Conservation (phyloP, 2,113 vertebrate species). For the Anarrhichthys ocellatus region DNA sequence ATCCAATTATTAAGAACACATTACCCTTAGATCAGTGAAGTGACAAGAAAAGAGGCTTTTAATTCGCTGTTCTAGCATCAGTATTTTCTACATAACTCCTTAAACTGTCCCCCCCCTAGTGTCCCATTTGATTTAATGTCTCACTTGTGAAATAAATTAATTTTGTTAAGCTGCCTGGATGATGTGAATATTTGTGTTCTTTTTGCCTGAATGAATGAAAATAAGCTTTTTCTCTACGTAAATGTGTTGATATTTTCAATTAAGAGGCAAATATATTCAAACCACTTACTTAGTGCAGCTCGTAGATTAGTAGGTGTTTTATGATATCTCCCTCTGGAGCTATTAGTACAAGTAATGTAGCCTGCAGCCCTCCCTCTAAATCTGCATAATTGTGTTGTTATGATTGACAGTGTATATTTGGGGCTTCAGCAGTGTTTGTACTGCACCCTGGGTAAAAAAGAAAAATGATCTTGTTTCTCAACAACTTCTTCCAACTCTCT, state of each 20-base stretch:
- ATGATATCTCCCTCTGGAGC: conserved; percentile 44
- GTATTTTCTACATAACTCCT: neutral
- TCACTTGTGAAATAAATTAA: conserved; percentile 34
- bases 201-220: conserved; percentile 39
- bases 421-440: conserved; percentile 16
- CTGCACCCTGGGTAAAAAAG: neutral
- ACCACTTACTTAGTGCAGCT: conserved; percentile 44
- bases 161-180: conserved; percentile 5
- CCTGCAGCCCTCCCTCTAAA: conserved; percentile 34
- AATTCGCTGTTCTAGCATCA: neutral
- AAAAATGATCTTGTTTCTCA: neutral
- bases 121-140: conserved; percentile 31
- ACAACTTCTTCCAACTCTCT: conserved; percentile 20
- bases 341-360: conserved; percentile 30
- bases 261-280: conserved; percentile 47
- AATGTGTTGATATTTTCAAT: conserved; percentile 56
- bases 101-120: neutral
- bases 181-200: conserved; percentile 20
- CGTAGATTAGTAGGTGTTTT: conserved; percentile 46
- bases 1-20: neutral
- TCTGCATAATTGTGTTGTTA: conserved; percentile 44
- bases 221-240: conserved; percentile 4
- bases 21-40: neutral
- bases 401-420: conserved; percentile 29
- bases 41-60: neutral